Base-by-base conservation (phyloP, 2,797 vertebrate species). In the Vireo griseus region DNA sequence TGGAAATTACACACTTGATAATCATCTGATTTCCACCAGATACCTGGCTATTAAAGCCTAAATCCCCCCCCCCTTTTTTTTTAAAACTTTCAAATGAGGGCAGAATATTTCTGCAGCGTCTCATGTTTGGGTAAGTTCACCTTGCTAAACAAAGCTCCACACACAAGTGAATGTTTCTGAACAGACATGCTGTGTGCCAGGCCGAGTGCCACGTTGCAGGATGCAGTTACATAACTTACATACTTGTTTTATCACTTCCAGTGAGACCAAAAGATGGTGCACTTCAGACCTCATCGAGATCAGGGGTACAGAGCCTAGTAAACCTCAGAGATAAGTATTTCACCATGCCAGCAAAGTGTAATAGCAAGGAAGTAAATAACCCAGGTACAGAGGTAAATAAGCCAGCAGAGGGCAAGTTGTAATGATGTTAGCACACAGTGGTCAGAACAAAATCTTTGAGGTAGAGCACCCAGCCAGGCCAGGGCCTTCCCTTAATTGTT, bases 121-220 rank as follows among this genome's bases (percentile, higher is more conserved):
- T 67, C 44, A 37, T 10, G 19, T 86, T 42, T 17, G 39, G 48
- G 24, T 82, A 39, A 1, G 5, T 61, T 78, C 69, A 66, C 50
- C 13, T 54, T 77, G 17, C 19, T 68, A 79, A 90, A 33, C 1
- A 3, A 68, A 86, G n/a, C 51, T 89, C 37, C 48, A 35, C 15
- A 18, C 22, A 10, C 10, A 50, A 31, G 29, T 4, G 6, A 45
- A 33, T 62, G 42, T 69, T 84, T 81, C 74, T 51, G 29, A 50
- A 14, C 9, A 37, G 51, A 17, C 15, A 4, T 5, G 28, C 33
- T 55, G 48, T 59, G 45, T 3, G 1, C 31, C 47, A 33, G 33
- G 57, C 28, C 0, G 0, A 33, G n/a, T 52, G 19, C 69, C 17
- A 2, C 0, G 0, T 29, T 67, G 37, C 44, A 15, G 8, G 21